A percentile compares a stretch with the other conserved stretches of the same genome.
These are phyloP conservation scores for Drosophila varians DNA, from an alignment of 1,140 invertebrate species.

Conservation along the genomic window DNA sequence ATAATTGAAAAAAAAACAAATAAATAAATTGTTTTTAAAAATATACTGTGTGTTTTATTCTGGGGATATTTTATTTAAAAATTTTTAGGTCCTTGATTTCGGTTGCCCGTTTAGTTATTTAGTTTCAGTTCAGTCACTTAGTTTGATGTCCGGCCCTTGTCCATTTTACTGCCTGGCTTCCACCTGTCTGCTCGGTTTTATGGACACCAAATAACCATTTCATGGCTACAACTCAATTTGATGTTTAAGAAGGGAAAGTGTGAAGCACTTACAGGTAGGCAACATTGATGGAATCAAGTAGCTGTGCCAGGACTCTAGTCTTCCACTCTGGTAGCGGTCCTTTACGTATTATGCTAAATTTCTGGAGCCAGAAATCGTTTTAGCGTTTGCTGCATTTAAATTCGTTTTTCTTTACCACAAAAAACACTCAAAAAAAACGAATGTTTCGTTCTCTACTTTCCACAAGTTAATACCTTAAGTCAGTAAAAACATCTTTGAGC, in stretches of 20 bases:
- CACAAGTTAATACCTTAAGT: background rate
- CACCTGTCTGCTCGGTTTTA: conserved; percentile 55
- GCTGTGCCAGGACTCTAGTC: conserved; percentile 14
- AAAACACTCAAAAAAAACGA: conserved; percentile 5
- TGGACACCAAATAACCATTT: conserved; percentile 55
- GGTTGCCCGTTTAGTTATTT: conserved; percentile 34
- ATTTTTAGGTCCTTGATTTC: too few relatives aligned
- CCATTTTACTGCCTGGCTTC: conserved; percentile 33
- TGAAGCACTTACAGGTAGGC: conserved; percentile 37
- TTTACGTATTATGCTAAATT: conserved; percentile 38
- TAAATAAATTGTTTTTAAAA: too few relatives aligned
- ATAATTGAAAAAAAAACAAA: too few relatives aligned
- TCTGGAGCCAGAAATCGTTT: conserved; percentile 28
- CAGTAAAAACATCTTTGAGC: background rate
- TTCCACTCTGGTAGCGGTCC: background rate
- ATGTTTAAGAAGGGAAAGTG: conserved; percentile 54
- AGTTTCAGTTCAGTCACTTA: conserved; percentile 28
- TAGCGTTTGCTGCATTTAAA: conserved; percentile 58
- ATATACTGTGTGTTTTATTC: too few relatives aligned
- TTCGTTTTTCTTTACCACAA: conserved; percentile 3
- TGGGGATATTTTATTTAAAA: too few relatives aligned
- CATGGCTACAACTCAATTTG: conserved; percentile 41
- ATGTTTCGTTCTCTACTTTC: background rate
- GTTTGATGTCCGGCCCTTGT: conserved; percentile 9
- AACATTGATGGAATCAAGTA: conserved; percentile 36